Evolutionary conservation across 2,113 vertebrate genomes (phyloP).

Genomic region (Channa maculata): DNA sequence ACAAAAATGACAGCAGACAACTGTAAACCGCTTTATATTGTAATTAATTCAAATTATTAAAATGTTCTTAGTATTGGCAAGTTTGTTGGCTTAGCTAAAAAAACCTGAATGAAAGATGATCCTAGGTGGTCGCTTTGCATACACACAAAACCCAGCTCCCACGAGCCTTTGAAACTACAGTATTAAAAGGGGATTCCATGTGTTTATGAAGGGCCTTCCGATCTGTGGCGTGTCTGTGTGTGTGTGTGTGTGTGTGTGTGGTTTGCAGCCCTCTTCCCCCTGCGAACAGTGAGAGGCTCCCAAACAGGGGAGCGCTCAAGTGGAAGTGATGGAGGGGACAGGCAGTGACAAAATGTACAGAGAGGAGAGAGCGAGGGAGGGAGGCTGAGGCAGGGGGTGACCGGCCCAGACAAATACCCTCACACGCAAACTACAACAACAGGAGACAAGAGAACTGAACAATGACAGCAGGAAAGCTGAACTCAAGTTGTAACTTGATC

Average conservation of each 20-base stretch:
- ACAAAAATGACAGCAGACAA: background rate
- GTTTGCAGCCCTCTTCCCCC: conserved; percentile 57
- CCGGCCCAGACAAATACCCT: conserved; percentile 77
- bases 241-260: conserved; percentile 40
- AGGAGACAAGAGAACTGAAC: conserved; percentile 63
- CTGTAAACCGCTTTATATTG: background rate
- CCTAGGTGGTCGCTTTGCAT: conserved; percentile 61
- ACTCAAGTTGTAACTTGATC: conserved; percentile 40
- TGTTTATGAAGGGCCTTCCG: conserved; percentile 64
- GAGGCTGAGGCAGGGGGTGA: conserved; percentile 60
- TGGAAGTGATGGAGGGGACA: conserved; percentile 83
- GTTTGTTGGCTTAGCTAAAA: conserved; percentile 18
- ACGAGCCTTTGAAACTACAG: conserved; percentile 61
- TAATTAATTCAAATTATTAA: background rate
- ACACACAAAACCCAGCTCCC: conserved; percentile 51
- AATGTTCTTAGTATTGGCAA: background rate
- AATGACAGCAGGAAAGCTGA: conserved; percentile 64
- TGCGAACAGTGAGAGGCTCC: conserved; percentile 65
- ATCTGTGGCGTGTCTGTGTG: conserved; percentile 46
- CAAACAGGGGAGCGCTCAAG: conserved; percentile 76
- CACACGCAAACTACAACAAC: conserved; percentile 77
- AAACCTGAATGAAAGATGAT: conserved; percentile 46
- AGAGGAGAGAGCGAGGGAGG: conserved; percentile 52
- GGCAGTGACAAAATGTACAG: conserved; percentile 76
- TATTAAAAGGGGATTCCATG: conserved; percentile 53